Evolutionary conservation across 1,140 invertebrate species (phyloP), one percentile per base, ranked within the genome.

Genomic region (Drosophila miranda): DNA sequence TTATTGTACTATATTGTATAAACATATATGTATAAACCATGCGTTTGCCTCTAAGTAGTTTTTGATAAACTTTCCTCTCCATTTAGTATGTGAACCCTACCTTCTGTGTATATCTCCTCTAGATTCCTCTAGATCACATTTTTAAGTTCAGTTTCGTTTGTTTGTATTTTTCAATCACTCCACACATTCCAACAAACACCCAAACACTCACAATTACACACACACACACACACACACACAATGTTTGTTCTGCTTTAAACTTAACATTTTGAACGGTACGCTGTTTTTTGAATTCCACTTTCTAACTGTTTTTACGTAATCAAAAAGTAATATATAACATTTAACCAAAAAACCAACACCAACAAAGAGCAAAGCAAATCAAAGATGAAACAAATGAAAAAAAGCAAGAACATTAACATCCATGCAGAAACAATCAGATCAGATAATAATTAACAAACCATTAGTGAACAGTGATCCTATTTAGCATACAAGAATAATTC

Each of bases 261-360:
- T 73, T 81, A 82, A 78, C 69, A 74, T 78, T 81, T 69, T 69
- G 62, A 74, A 69, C 58, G 78, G 79, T 82, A 82, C 62, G 78
- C 69, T 82, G 57, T 63, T 73, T 72, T 84, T 84, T 84, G 53
- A 73, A 84, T 46, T 76, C 57, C 70, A 57, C 59, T 67, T 71
- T 76, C 44, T 70, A 60, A 59, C 66, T 88, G 75, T 74, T 61
- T 66, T 82, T 81, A 76, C 80, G 75, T 84, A 87, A 88, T 88
- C 86, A 89, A 90, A 90, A 90, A 90, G 81, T 90, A 90, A 90
- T 87, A 90, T 90, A 84, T 88, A 76, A 83, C 61, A 61, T 66
- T 63, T 74, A 67, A 63, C 51, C 60, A 56, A 74, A 61, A 66
- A 69, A 49, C 11, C 43, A 46, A 72, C 70, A 58, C 57, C 57